phyloP scores from a whole-genome alignment of 2,888 invertebrate species.

The Pammene fasciana region DNA sequence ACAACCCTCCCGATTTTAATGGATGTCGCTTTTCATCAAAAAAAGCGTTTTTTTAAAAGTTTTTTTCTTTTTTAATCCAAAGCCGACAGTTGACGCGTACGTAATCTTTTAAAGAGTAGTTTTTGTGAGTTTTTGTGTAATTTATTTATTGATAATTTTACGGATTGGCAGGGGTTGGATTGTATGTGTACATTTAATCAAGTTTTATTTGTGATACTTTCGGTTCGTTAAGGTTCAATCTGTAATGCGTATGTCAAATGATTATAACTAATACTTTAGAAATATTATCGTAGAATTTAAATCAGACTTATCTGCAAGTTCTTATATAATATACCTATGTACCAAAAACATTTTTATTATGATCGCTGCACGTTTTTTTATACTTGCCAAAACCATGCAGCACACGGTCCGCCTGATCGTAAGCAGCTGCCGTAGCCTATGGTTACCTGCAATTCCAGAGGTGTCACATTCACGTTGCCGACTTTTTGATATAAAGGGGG shows the following conservation, averaged over 20 bases:
- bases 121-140: constrained; percentile 69
- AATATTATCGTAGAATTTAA: neutral
- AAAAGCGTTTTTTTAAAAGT: constrained; percentile 65
- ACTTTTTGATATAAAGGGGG: too few relatives aligned
- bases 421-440: too few relatives aligned
- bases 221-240: constrained; percentile 37
- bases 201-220: constrained; percentile 41
- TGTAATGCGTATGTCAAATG: constrained; percentile 28
- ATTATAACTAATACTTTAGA: constrained; percentile 7
- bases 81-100: constrained; percentile 82
- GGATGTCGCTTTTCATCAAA: constrained; percentile 71
- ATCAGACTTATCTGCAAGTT: too few relatives aligned
- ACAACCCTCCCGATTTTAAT: constrained; percentile 75
- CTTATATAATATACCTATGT: too few relatives aligned
- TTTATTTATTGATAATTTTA: constrained; percentile 72
- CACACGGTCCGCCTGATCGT: too few relatives aligned
- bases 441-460: too few relatives aligned
- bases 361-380: too few relatives aligned
- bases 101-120: constrained; percentile 82
- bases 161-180: constrained; percentile 51
- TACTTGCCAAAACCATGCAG: too few relatives aligned
- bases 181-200: constrained; percentile 41
- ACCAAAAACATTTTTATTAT: too few relatives aligned
- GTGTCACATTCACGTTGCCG: too few relatives aligned
- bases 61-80: constrained; percentile 70